Evolutionary conservation across 2,888 invertebrate species (phyloP), one percentile per base, ranked within the genome.

Genomic region (Schrankia costaestrigalis): DNA sequence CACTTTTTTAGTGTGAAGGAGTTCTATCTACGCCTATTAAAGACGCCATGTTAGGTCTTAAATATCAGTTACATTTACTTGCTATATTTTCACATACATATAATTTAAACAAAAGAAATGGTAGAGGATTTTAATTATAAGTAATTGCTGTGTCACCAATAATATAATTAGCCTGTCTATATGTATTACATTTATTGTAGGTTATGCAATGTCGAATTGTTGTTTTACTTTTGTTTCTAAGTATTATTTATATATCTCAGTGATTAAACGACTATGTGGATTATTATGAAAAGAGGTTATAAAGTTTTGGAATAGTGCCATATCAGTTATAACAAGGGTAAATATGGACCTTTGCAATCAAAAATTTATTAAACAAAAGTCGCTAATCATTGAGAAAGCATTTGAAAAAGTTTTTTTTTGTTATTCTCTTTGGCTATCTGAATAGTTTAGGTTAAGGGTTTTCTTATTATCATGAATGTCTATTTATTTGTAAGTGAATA

Each of bases 71-170:
- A 74, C 64, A 62, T 63, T 70, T 64, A 63, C 56, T 63, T 69
- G 68, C 54, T 62, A 55, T 59, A 49, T 47, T 62, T 68, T 71
- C 56, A 63, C 47, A 63, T 62, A 59, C 54, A 49, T n/a, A n/a
- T 74, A 63, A 59, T 66, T 68, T 71, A 67, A 72, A 70, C 67
- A 74, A 56, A 76, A 69, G 68, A 69, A 62, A 67, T 58, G 71
- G 71, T 84, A 84, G 72, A 64, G 74, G 74, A 73, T 71, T 74
- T 74, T 58, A 78, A 70, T 62, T 71, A 43, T 86, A 83, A 81
- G 79, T 71, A 56, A 78, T 83, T 87, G 85, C 87, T 87, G 86
- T 86, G 85, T 85, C 85, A 79, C 79, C 86, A 87, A 87, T 84
- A 87, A 86, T 78, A 79, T 73, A 68, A 74, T 78, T 84, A 85